Base-by-base conservation (phyloP, 1,140 invertebrate species). In the Conus ventricosus region DNA sequence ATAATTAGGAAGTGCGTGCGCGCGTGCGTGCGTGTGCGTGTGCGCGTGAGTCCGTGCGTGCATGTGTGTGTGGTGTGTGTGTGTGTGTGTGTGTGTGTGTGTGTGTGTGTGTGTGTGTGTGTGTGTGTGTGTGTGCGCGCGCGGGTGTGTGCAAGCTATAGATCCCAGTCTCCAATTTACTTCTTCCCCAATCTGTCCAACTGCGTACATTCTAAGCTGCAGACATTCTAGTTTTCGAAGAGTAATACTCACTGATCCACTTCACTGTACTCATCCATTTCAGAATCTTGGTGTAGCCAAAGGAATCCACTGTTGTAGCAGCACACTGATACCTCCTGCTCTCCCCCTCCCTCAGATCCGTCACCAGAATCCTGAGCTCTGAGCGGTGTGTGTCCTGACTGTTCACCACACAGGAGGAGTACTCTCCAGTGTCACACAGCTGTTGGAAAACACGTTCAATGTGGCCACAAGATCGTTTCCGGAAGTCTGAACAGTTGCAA, bases 291-390 rank as follows among this genome's bases (percentile, higher is more conserved):
- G 84, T 1, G 15, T 23, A n/a, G 23, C 71, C 84, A n/a, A 75
- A 54, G 15, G 84, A 71, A 75, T 85, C 71, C 13, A 85, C 53
- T 17, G 63, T 75, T 5, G 17, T 85, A 25, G 53, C 85, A 55
- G 25, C 57, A 54, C 85, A 87, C 10, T 75, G 53, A 17, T 87
- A 87, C 8, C 25, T 20, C 75, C 85, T 78, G 39, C 13, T 55
- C 54, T 87, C 85, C n/a, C 85, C 85, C 39, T 87, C 85, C 75
- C 71, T n/a, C 53, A 87, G 39, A 55, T 87, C 85, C 5, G 85
- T 17, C 20, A 87, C 85, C 75, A 87, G 54, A 76, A 87, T 57
- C 23, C 71, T 20, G 5, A 87, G 71, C 11, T 75, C 13, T 3
- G 85, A 78, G n/a, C 25, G 76, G 54, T 78, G 71, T 10, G 71